Conservation (phyloP, 2,888 invertebrate genomes). For the Lucinisca nassula region DNA sequence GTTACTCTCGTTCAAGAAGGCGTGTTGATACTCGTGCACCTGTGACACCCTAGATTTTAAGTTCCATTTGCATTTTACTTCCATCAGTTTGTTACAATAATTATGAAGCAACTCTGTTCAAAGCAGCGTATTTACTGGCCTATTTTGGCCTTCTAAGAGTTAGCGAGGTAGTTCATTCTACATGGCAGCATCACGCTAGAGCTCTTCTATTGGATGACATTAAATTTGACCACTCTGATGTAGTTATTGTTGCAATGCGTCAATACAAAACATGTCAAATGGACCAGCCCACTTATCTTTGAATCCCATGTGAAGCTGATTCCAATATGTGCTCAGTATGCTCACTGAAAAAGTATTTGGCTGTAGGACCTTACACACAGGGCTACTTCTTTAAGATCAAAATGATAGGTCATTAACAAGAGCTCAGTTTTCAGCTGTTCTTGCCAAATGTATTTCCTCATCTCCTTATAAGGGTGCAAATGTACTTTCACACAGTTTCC, state of each 20-base stretch:
- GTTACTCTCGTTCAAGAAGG: not conserved
- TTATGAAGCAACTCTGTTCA: conserved; percentile 32
- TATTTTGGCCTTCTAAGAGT: conserved; percentile 45
- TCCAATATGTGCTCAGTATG: not conserved
- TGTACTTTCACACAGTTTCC: not conserved
- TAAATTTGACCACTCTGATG: not conserved
- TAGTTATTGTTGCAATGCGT: not conserved
- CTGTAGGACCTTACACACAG: not conserved
- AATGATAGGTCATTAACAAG: not conserved
- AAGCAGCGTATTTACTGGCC: too few species aligned
- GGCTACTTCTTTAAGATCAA: not conserved
- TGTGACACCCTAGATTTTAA: not conserved
- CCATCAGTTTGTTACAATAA: not conserved
- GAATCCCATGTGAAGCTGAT: not conserved
- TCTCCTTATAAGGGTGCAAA: not conserved
- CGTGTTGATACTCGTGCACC: not conserved
- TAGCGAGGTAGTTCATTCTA: conserved; percentile 30
- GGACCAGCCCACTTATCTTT: not conserved
- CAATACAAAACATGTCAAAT: not conserved
- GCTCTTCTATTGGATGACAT: not conserved
- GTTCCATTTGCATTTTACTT: not conserved
- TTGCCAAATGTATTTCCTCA: too few species aligned
- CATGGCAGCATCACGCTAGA: not conserved
- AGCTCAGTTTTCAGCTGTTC: too few species aligned
- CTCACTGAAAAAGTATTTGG: not conserved